Percentiles rank a stretch among this genome's conserved stretches.
phyloP scores from a whole-genome alignment of 2,888 invertebrate species.

The Meloe dianella region DNA sequence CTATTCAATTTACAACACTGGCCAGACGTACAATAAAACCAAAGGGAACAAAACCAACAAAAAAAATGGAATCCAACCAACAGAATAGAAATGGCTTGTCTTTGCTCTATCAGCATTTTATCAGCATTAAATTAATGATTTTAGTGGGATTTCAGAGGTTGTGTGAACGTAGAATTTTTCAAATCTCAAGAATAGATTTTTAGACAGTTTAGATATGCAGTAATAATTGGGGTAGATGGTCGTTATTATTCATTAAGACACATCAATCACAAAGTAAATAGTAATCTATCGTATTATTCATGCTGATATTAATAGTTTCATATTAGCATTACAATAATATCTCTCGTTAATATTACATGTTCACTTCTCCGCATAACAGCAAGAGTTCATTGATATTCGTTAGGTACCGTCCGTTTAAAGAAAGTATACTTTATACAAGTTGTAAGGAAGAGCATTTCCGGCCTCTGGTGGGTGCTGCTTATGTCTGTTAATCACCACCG shows the following conservation, averaged over 20 bases:
- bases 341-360: neutral
- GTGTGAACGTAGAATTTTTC: neutral
- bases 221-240: neutral
- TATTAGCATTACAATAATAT: neutral
- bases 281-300: too few species aligned
- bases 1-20: neutral
- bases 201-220: neutral
- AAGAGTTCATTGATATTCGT: too few species aligned
- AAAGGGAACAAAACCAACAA: slow-evolving; percentile 42
- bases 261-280: neutral
- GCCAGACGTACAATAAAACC: slow-evolving; percentile 16
- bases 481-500: too few species aligned
- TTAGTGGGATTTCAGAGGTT: neutral
- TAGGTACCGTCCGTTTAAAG: too few species aligned
- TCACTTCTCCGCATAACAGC: too few species aligned
- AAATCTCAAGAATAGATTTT: neutral
- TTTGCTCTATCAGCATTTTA: neutral
- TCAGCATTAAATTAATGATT: neutral
- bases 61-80: slow-evolving; percentile 37
- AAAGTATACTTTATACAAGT: too few species aligned
- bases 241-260: neutral
- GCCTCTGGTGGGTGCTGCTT: too few species aligned
- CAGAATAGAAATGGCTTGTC: neutral
- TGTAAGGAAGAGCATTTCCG: too few species aligned
- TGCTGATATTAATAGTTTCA: neutral